phyloP scores from a whole-genome alignment of 2,113 vertebrate genomes.

The Amazona guildingii region DNA sequence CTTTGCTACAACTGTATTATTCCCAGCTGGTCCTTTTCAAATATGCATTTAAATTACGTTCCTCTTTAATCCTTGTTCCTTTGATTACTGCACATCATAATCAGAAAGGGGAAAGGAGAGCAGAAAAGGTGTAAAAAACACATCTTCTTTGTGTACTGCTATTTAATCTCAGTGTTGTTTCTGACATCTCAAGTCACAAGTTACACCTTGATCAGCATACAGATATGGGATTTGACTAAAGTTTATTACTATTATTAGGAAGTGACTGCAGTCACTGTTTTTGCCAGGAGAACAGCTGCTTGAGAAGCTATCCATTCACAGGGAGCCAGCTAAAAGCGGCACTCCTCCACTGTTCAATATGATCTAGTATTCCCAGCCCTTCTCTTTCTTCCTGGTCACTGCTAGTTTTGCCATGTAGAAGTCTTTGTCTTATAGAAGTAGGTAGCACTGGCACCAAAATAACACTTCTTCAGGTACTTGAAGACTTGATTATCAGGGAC shows the following conservation, averaged over 20 bases:
- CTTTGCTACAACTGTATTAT: neutral
- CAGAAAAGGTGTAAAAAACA: neutral
- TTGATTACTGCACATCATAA: neutral
- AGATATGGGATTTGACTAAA: constrained; percentile 50
- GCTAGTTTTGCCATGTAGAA: neutral
- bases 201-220: constrained; percentile 24
- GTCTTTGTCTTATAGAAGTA: neutral
- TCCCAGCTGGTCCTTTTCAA: neutral
- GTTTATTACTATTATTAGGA: constrained; percentile 68
- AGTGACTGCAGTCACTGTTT: constrained; percentile 52
- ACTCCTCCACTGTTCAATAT: neutral
- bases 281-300: constrained; percentile 65
- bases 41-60: constrained; percentile 3
- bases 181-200: constrained; percentile 10
- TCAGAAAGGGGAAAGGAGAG: neutral
- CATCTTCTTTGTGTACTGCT: neutral
- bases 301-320: constrained; percentile 44
- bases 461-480: neutral
- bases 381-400: neutral
- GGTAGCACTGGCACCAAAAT: neutral
- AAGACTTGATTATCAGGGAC: neutral
- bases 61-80: constrained; percentile 20
- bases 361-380: neutral
- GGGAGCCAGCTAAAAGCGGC: constrained; percentile 18
- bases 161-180: constrained; percentile 34